phyloP scores from a whole-genome alignment of 2,888 invertebrate species.

The Philereme vetulata region DNA sequence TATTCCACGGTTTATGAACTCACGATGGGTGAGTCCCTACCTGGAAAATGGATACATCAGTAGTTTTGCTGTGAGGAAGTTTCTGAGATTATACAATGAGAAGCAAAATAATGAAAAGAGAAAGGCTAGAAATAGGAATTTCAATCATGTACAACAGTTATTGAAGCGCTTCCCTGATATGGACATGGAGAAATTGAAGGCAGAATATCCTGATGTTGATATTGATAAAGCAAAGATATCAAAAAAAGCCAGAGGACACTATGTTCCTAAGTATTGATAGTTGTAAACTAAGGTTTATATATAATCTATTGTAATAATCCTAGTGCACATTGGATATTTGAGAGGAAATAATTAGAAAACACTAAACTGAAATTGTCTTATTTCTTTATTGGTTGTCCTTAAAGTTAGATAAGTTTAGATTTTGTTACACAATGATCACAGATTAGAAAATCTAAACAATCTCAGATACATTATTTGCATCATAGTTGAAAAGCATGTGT shows the following conservation, averaged over 20 bases:
- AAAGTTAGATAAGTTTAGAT: background rate
- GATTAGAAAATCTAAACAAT: background rate
- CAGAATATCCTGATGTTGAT: constrained; percentile 90
- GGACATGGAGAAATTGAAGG: constrained; percentile 87
- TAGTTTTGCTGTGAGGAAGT: constrained; percentile 85
- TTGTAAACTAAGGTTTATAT: background rate
- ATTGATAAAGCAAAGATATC: constrained; percentile 85
- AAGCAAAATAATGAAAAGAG: constrained; percentile 84
- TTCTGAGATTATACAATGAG: constrained; percentile 84
- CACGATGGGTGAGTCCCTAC: constrained; percentile 84
- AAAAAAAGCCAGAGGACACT: constrained; percentile 86
- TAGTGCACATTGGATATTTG: background rate
- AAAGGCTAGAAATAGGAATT: constrained; percentile 85
- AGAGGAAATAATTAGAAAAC: constrained; percentile 5
- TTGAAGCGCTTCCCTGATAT: constrained; percentile 90
- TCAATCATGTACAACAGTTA: constrained; percentile 87
- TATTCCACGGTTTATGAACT: constrained; percentile 87
- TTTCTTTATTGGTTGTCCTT: constrained; percentile 2
- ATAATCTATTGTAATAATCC: background rate
- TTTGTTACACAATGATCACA: background rate
- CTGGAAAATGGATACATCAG: constrained; percentile 78
- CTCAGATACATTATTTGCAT: no score
- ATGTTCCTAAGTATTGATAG: constrained; percentile 70
- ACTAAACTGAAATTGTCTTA: constrained; percentile 1
- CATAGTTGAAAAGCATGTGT: no score